These are phyloP conservation scores for Iguana delicatissima DNA, from an alignment of 2,797 vertebrate genomes.

Conservation along the genomic window DNA sequence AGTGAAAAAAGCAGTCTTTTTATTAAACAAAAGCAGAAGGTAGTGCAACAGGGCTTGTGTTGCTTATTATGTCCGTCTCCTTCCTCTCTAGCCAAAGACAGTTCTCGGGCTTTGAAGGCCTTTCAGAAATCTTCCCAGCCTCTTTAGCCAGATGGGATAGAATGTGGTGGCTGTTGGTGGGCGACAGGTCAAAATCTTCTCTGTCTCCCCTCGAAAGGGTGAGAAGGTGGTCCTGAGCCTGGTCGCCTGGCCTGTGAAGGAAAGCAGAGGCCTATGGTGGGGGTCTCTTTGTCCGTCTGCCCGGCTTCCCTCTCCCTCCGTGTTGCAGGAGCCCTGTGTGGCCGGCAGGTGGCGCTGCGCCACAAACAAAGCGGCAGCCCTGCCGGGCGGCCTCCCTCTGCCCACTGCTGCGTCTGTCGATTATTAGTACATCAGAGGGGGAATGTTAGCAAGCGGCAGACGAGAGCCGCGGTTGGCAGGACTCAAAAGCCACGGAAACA, in stretches of 20 bases:
- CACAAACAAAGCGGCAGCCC: slow-evolving; percentile 51
- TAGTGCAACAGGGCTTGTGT: background rate
- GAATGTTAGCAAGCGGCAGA: background rate
- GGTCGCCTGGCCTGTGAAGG: no score
- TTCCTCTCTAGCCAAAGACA: background rate
- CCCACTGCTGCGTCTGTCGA: no score
- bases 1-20: background rate
- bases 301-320: background rate
- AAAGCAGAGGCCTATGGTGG: no score
- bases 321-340: background rate
- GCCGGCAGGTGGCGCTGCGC: slow-evolving; percentile 76
- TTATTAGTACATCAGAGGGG: background rate
- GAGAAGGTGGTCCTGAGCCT: background rate
- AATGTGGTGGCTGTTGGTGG: background rate
- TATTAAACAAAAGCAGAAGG: background rate
- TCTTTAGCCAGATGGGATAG: background rate
- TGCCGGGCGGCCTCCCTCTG: background rate
- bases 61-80: no score
- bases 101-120: background rate
- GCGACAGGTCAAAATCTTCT: background rate
- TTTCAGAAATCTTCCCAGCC: background rate
- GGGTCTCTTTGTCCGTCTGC: no score
- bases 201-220: no score
- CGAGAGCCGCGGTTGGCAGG: background rate
- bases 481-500: background rate